Conservation (phyloP, 2,113 vertebrate species). For the Laticauda colubrina region DNA sequence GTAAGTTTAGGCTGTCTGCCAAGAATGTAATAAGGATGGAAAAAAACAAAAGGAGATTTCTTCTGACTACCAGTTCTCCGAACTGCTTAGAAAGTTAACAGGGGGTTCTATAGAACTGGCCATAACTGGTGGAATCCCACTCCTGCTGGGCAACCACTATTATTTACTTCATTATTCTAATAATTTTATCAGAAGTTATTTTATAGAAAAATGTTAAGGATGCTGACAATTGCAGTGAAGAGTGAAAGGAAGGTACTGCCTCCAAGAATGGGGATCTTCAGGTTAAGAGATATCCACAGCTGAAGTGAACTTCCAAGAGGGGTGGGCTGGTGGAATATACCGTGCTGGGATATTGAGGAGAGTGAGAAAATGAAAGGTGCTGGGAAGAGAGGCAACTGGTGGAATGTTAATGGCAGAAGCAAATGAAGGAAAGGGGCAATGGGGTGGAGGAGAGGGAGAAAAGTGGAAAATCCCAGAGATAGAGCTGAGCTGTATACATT, state of each 20-base stretch:
- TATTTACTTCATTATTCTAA: background rate
- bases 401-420: background rate
- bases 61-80: too few species aligned
- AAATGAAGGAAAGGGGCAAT: background rate
- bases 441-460: background rate
- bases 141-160: background rate
- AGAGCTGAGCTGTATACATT: background rate
- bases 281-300: background rate
- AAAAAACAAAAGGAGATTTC: too few species aligned
- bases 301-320: background rate
- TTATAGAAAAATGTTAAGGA: background rate
- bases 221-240: background rate
- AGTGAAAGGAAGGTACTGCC: background rate
- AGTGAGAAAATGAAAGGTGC: background rate
- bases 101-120: too few species aligned
- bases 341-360: background rate
- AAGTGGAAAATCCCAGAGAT: background rate
- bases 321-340: background rate
- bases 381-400: background rate
- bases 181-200: background rate
- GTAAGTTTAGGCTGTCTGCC: too few species aligned
- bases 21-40: too few species aligned
- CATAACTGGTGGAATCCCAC: too few species aligned
- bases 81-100: too few species aligned
- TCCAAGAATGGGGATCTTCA: background rate